Evolutionary conservation across 2,797 vertebrate species (phyloP).

Genomic region (Clamator glandarius): DNA sequence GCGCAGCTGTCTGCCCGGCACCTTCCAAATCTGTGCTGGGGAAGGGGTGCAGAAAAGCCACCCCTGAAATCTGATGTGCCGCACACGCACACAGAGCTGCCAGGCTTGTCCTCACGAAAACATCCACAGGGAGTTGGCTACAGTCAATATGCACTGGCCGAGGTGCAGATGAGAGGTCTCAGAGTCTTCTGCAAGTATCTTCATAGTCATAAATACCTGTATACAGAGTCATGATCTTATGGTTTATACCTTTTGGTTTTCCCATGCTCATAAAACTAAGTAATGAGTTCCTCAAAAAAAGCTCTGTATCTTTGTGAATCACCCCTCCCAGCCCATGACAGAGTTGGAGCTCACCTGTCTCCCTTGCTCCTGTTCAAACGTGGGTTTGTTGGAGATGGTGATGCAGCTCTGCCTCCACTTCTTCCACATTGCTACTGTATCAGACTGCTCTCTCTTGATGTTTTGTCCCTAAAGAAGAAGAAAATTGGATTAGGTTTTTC

Average conservation of each 20-base stretch:
- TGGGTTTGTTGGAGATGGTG: not conserved
- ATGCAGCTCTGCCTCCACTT: not conserved
- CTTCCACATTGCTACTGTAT: not conserved
- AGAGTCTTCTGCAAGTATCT: not conserved
- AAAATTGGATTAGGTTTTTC: slow-evolving; percentile 10
- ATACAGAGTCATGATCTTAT: not conserved
- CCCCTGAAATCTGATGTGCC: not conserved
- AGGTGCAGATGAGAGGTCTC: not conserved
- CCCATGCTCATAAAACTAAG: not conserved
- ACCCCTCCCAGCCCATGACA: not conserved
- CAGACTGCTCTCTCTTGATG: not conserved
- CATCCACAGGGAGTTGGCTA: not conserved
- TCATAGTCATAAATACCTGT: not conserved
- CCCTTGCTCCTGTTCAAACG: not conserved
- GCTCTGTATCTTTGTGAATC: not conserved
- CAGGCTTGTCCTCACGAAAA: not conserved
- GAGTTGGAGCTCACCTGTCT: accelerated
- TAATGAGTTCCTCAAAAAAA: not conserved
- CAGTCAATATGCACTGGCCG: not conserved
- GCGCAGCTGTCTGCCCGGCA: not conserved
- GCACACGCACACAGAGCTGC: not conserved
- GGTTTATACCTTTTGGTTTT: not conserved
- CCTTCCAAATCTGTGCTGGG: not conserved
- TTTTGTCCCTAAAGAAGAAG: slow-evolving; percentile 27
- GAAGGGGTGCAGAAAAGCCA: not conserved